Base-by-base conservation (phyloP, 2,888 invertebrate species). In the Pheosia gnoma region DNA sequence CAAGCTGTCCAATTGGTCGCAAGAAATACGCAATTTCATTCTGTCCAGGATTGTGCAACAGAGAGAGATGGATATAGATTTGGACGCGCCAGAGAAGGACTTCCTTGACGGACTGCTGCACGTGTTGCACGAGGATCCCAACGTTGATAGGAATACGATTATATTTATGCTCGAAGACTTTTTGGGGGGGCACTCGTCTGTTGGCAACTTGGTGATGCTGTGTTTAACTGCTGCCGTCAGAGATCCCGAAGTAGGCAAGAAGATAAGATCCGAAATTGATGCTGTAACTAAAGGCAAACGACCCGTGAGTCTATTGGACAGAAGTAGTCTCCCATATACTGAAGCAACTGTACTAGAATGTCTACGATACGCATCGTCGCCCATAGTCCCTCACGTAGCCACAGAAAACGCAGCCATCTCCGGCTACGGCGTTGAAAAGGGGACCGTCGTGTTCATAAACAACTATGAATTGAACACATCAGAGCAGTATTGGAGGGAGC, bases 301-400 rank as follows among this genome's bases (percentile, higher is more conserved):
- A 36, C 86, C 90, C 13, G 94, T 97, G 0, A 94, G 93, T n/a
- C 84, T 97, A 0, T 88, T 94, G 38, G 97, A 98, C 72, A 95
- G 95, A 77, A 89, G 94, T 0, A 86, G 86, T 1, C 94, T 98
- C 90, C 96, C 97, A 0, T 98, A 96, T 82, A 97, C 97, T 0
- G 96, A 97, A 87, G 97, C 97, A 0, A 96, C 97, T 0, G 95
- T 98, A 11, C 94, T 96, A 74, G 98, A 98, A 89, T 96, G 97
- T 0, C 86, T 98, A 0, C 89, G 98, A 58, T 95, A 96, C 60
- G 95, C 97, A 0, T 97, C 97, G 0, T 98, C 98, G 0, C 98
- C 98, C 0, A 98, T 98, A 63, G 98, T 98, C 0, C 98, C 98
- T 0, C 98, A 98, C 80, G 97, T 97, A 0, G 97, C 98, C 0